Percentiles rank a stretch among this genome's conserved stretches.
These are phyloP conservation scores for Amblyopsis hoosieri DNA, from an alignment of 2,797 vertebrate species.

Conservation along the genomic window DNA sequence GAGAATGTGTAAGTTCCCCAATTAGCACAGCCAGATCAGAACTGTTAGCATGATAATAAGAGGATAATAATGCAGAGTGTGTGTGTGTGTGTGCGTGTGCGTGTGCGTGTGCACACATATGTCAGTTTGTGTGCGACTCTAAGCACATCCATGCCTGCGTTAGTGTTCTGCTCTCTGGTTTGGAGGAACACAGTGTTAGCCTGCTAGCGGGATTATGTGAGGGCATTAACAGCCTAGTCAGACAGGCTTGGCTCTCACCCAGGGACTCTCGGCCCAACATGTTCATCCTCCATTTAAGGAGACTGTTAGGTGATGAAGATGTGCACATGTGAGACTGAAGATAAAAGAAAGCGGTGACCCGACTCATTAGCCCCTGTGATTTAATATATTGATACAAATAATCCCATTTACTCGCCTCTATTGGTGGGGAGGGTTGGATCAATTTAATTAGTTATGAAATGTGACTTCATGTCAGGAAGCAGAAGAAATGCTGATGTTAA, in stretches of 20 bases:
- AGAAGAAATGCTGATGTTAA: conserved; percentile 98
- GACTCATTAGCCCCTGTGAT: conserved; percentile 98
- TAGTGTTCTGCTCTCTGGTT: conserved; percentile 45
- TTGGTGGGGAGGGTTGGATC: conserved; percentile 88
- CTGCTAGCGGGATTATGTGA: conserved; percentile 68
- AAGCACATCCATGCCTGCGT: conserved; percentile 17
- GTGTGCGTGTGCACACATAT: conserved; percentile 26
- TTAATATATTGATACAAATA: conserved; percentile 99
- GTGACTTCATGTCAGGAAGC: conserved; percentile 94
- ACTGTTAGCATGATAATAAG: conserved; percentile 72
- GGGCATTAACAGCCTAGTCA: conserved; percentile 76
- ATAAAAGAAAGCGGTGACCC: conserved; percentile 97
- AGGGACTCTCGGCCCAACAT: conserved; percentile 69
- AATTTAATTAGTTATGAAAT: conserved; percentile 99
- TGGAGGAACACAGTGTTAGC: conserved; percentile 54
- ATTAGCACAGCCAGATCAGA: conserved; percentile 75
- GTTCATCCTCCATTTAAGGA: conserved; percentile 79
- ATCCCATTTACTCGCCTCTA: conserved; percentile 96
- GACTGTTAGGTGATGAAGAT: conserved; percentile 84
- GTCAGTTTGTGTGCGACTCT: conserved; percentile 33
- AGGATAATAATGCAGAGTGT: conserved; percentile 74
- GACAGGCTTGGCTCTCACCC: conserved; percentile 74
- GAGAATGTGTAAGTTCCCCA: conserved; percentile 75
- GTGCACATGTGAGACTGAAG: conserved; percentile 86
- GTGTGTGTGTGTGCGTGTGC: conserved; percentile 10